These are phyloP conservation scores for Rhingia rostrata DNA, from an alignment of 2,888 invertebrate genomes.

Conservation along the genomic window DNA sequence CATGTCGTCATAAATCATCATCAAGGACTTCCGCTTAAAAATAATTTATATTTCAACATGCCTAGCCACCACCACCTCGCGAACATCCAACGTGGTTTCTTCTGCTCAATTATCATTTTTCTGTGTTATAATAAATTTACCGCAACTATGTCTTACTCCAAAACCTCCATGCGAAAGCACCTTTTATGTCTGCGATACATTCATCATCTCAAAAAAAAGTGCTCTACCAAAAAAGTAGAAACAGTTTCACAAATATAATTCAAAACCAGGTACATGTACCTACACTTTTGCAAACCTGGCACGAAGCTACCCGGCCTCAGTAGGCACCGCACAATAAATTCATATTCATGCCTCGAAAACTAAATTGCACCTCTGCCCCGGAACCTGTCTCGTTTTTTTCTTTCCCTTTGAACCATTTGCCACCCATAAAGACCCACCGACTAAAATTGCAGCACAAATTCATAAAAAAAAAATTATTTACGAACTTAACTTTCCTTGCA, in stretches of 20 bases:
- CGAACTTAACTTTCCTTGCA: constrained; percentile 68
- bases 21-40: background rate
- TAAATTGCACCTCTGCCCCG: constrained; percentile 53
- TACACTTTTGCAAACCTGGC: constrained; percentile 12
- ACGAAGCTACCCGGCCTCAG: background rate
- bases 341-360: constrained; percentile 57
- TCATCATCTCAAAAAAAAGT: constrained; percentile 28
- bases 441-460: constrained; percentile 42
- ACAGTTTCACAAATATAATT: constrained; percentile 46
- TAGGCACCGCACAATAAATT: constrained; percentile 61
- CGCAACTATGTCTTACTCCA: constrained; percentile 6
- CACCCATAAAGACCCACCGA: constrained; percentile 13
- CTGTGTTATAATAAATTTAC: constrained; percentile 22
- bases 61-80: background rate
- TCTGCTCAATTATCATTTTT: constrained; percentile 32
- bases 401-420: constrained; percentile 1
- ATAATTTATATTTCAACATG: constrained; percentile 1
- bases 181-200: constrained; percentile 56
- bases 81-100: constrained; percentile 13
- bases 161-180: constrained; percentile 13
- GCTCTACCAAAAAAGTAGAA: background rate
- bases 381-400: constrained; percentile 4
- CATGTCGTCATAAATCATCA: no score
- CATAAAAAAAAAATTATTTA: constrained; percentile 65
- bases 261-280: constrained; percentile 22